Evolutionary conservation across 2,113 vertebrate species (phyloP).

Genomic region (Upupa epops): DNA sequence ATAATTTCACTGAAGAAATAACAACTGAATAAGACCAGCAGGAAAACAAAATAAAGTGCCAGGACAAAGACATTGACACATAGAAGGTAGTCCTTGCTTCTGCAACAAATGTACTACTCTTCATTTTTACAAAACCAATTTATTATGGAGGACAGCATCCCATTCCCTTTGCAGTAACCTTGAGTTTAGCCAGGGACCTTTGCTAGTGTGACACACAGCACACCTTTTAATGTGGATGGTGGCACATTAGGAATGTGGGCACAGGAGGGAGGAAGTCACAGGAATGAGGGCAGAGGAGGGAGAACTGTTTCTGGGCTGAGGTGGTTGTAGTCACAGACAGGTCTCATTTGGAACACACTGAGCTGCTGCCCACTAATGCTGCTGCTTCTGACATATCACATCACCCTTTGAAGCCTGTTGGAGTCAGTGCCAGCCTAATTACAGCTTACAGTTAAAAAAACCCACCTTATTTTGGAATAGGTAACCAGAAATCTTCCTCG

Average conservation of each 20-base stretch:
- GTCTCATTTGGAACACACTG: neutral
- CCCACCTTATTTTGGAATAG: neutral
- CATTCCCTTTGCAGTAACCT: neutral
- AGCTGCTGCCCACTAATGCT: neutral
- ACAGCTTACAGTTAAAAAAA: neutral
- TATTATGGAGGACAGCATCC: neutral
- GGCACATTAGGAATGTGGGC: neutral
- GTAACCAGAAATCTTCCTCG: neutral
- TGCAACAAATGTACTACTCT: neutral
- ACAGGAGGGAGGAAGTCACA: neutral
- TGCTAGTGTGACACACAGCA: neutral
- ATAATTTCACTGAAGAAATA: neutral
- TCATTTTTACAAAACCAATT: accelerated
- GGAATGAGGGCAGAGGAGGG: too few relatives aligned
- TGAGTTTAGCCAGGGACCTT: neutral
- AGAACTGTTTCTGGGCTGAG: neutral
- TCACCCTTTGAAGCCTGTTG: neutral
- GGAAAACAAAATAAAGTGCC: neutral
- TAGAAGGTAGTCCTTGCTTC: neutral
- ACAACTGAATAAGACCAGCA: neutral
- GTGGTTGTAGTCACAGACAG: neutral
- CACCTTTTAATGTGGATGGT: neutral
- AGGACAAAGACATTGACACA: neutral
- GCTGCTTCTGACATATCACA: neutral
- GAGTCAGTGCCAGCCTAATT: neutral